Evolutionary conservation across 1,140 invertebrate species (phyloP).

Genomic region (Bombyx mandarina): DNA sequence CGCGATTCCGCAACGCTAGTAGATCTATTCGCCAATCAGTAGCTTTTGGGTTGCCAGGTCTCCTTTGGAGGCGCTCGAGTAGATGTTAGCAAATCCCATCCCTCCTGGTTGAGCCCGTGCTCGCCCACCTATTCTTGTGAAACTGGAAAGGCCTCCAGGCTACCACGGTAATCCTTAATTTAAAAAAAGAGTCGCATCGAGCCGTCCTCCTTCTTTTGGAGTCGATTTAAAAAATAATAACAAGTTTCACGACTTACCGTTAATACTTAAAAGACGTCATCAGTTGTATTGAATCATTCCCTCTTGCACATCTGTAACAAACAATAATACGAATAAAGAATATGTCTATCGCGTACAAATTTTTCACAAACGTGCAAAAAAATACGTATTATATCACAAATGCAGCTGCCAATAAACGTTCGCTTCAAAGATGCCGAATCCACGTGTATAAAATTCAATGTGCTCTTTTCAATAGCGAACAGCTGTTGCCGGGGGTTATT

Average conservation of each 20-base stretch:
- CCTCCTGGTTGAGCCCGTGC: too few relatives aligned
- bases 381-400: constrained; percentile 19
- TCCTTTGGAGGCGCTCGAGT: too few relatives aligned
- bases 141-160: too few relatives aligned
- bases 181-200: too few relatives aligned
- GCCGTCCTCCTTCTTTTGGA: too few relatives aligned
- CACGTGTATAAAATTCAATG: constrained; percentile 25
- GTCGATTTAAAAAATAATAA: neutral
- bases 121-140: too few relatives aligned
- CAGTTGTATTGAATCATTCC: constrained; percentile 38
- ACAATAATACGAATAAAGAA: constrained; percentile 14
- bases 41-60: too few relatives aligned
- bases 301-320: constrained; percentile 63
- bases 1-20: too few relatives aligned
- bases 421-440: constrained; percentile 26
- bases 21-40: too few relatives aligned
- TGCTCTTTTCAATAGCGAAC: constrained; percentile 27
- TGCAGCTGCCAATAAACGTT: constrained; percentile 26
- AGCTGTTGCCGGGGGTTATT: constrained; percentile 32
- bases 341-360: neutral
- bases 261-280: constrained; percentile 15
- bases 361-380: neutral
- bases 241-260: constrained; percentile 12
- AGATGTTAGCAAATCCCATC: too few relatives aligned
- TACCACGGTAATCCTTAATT: too few relatives aligned